Evolutionary conservation across 2,113 vertebrate species (phyloP), one percentile per base, ranked within the genome.

Genomic region (Furnarius figulus): DNA sequence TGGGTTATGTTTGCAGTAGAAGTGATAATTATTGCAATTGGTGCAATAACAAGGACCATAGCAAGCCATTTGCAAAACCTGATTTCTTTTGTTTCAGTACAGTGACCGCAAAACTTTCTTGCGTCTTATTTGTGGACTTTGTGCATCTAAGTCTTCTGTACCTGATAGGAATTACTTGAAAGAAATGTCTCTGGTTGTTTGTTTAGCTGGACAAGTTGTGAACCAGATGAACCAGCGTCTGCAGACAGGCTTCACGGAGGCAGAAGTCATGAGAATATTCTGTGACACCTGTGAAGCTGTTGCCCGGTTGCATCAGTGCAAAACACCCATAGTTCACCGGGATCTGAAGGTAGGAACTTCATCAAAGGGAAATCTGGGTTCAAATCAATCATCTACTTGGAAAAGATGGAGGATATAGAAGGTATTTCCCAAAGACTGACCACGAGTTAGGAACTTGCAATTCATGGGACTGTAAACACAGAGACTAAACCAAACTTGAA

Each of bases 151-250:
- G 6, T n/a, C 8, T 82, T 76, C 10, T 77, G 25, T 67, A 28
- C 5, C 0, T 39, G 19, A 33, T 52, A 33, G 10, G 1, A 68
- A 42, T 27, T 22, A 21, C 3, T 81, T 40, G 21, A 42, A 59
- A 67, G 20, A 6, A 46, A 33, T 33, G 66, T 33, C 8, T n/a
- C 5, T 10, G 58, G 10, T 39, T 81, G 58, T 66, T 85, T 30
- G 90, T 90, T 40, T 90, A 99, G 99, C 99, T 81, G 99, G 99
- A 16, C 99, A 99, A 86, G 98, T 99, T 72, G 99, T 99, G 95
- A 99, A 99, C 96, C 99, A 99, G 97, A 99, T 99, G 99, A 99
- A 99, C 91, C 99, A 99, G 98, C 98, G 98, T 42, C 88, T 99
- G 79, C 99, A 98, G 50, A 98, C 98, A 14, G 99, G 99, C 66